Percentiles rank a stretch among this genome's conserved stretches.
Evolutionary conservation across 2,113 vertebrate species (phyloP).

Genomic region (Formicarius rufipectus): DNA sequence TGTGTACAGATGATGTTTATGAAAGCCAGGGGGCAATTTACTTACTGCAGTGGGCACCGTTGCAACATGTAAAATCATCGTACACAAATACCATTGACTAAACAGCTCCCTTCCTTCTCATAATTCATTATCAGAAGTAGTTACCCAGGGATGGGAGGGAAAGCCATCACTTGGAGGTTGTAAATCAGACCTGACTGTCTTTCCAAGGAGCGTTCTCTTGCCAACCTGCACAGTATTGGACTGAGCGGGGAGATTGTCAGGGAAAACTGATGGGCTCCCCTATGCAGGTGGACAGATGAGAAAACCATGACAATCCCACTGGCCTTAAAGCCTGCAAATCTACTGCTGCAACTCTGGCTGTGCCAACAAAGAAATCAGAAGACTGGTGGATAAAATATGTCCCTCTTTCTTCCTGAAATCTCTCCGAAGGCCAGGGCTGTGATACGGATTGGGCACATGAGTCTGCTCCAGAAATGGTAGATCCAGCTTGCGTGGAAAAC

Average conservation of each 20-base stretch:
- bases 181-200: slow-evolving; percentile 11
- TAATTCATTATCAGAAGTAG: slow-evolving; percentile 41
- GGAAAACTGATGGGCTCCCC: neutral
- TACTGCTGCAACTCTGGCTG: neutral
- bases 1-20: slow-evolving; percentile 69
- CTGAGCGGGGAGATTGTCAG: neutral
- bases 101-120: slow-evolving; percentile 42
- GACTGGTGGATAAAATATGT: neutral
- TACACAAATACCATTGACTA: slow-evolving; percentile 50
- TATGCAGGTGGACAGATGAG: rapidly evolving
- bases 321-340: neutral
- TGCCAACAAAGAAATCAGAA: neutral
- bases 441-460: neutral
- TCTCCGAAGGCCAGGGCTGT: neutral
- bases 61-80: slow-evolving; percentile 37
- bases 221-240: rapidly evolving
- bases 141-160: neutral
- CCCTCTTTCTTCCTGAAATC: neutral
- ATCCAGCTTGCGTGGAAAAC: neutral
- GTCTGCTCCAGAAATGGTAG: neutral
- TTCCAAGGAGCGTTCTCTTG: neutral
- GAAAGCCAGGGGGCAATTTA: slow-evolving; percentile 61
- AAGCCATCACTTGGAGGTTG: neutral
- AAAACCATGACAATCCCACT: neutral
- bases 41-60: slow-evolving; percentile 39